Evolutionary conservation across 2,797 vertebrate genomes (phyloP), one percentile per base, ranked within the genome.

Genomic region (Aldrovandia affinis): DNA sequence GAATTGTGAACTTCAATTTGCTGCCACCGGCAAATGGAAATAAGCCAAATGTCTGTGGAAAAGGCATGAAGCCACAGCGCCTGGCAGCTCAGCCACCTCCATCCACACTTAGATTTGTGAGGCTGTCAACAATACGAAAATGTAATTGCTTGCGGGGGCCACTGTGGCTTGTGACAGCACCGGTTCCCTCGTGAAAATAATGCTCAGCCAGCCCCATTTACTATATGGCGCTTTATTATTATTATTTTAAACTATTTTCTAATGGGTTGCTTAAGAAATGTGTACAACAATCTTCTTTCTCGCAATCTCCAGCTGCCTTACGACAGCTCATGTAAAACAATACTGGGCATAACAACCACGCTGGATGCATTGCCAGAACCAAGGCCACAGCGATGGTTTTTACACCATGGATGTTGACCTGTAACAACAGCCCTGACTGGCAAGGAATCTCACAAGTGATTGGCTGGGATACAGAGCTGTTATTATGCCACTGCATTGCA

Each of bases 201-300:
- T 55, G 44, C n/a, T 57, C 61, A 65, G 61, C 30, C 57, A 50
- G 54, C 42, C 42, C 83, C 55, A 47, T 28, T 50, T 50, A 84
- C 59, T 65, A 44, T 63, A 68, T 20, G 39, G 55, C 42, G 42
- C n/a, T 79, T 39, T 63, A 33, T 42, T n/a, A 5, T 61, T 36
- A 80, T 84, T 79, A 59, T 87, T 82, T 14, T 81, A 44, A 63
- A 20, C 65, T 30, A 73, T 54, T 83, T 75, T 28, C 70, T 47
- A 85, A 52, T 55, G 33, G 55, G 57, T 57, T 52, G n/a, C 84
- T 50, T 50, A 59, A 83, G 80, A 81, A 78, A 85, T 54, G 50
- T 14, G 54, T 84, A 47, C n/a, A 82, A 77, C 61, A 68, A 39
- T 12, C 50, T 75, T 20, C 36, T 33, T 44, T 61, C 50, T 70